Evolutionary conservation across 2,113 vertebrate species (phyloP), one percentile per base, ranked within the genome.

Genomic region (Callopanchax toddi): DNA sequence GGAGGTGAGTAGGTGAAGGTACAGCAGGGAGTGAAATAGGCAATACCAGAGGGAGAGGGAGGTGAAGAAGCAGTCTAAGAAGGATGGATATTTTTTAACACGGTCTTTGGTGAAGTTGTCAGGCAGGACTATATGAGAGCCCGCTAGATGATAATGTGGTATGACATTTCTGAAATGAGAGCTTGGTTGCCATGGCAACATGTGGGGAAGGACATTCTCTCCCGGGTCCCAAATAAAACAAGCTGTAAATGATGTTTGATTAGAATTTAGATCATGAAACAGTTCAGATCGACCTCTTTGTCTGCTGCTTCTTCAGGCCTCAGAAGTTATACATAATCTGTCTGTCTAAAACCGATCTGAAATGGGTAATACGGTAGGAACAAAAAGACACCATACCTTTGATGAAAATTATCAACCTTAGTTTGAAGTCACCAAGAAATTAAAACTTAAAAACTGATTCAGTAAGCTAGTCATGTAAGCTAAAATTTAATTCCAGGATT

Each of bases 151-250:
- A 97, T 98, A 99, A 99, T 98, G 95, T 95, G 94, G 91, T 95
- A 96, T 98, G 97, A 98, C 97, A 99, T 96, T 96, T 97, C 95
- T 97, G 96, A 99, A 99, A 99, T 97, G 96, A 98, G 96, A 96
- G 94, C 90, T 92, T 84, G 91, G 96, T 97, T 98, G 94, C 96
- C 95, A 97, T 98, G 96, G 96, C 92, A 92, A 97, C 93, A 90
- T 92, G 93, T 90, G 87, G 91, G 93, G 91, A 95, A 94, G 94
- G 94, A 95, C 94, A 76, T 74, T 92, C 92, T 96, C 96, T 97
- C 95, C 91, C 87, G 95, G 94, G 95, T 91, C 93, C 93, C 93
- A 96, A 98, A 97, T 98, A 97, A 98, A 97, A 99, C 95, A 96
- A 92, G 95, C 94, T 95, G 96, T 95, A 97, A 98, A 98, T 97